Evolutionary conservation across 2,113 vertebrate species (phyloP).

Genomic region (Damaliscus lunatus): DNA sequence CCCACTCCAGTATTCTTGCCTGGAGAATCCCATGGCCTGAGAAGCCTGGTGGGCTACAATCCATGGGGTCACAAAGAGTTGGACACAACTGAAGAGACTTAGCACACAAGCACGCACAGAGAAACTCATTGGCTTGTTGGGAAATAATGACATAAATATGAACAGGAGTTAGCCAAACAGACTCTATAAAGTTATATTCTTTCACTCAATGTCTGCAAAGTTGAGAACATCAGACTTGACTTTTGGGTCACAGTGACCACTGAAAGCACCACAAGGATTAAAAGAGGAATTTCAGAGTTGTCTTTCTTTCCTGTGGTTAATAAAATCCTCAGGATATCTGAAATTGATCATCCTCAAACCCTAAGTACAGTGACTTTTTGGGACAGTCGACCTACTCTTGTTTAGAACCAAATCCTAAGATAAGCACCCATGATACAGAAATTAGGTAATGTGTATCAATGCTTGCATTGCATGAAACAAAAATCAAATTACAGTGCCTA

Average conservation of each 20-base stretch:
- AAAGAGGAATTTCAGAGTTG: background rate
- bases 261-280: background rate
- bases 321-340: background rate
- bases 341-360: background rate
- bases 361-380: background rate
- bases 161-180: background rate
- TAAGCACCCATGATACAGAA: background rate
- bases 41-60: background rate
- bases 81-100: background rate
- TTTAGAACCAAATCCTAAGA: background rate
- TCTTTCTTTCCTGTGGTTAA: background rate
- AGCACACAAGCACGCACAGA: fast-evolving
- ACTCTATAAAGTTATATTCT: background rate
- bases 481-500: background rate
- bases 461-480: background rate
- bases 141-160: background rate
- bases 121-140: background rate
- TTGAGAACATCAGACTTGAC: background rate
- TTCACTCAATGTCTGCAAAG: background rate
- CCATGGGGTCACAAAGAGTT: background rate
- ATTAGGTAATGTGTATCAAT: background rate
- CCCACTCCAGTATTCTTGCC: background rate
- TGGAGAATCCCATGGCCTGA: background rate
- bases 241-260: background rate
- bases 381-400: background rate